Percentiles rank a stretch among this genome's conserved stretches.
Evolutionary conservation across 1,140 invertebrate genomes (phyloP).

Genomic region (Lanistes nyassanus): DNA sequence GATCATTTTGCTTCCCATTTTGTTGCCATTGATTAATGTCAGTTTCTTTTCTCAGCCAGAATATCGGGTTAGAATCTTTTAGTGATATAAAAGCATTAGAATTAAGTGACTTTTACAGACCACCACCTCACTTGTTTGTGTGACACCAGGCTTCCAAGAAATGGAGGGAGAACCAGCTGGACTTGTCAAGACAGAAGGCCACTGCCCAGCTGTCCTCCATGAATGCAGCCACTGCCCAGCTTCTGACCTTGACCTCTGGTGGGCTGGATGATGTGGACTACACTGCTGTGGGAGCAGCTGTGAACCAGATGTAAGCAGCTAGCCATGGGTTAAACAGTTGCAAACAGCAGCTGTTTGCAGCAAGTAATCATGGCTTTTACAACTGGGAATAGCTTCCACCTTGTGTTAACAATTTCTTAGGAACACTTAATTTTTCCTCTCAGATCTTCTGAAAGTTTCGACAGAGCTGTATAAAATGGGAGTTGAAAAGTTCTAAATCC

Average conservation of each 20-base stretch:
- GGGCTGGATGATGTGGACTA: conserved; percentile 79
- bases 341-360: neutral
- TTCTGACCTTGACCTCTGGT: conserved; percentile 93
- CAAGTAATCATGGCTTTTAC: neutral
- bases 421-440: too few relatives aligned
- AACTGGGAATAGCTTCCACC: neutral
- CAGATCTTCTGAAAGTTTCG: too few relatives aligned
- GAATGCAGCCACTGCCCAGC: conserved; percentile 98
- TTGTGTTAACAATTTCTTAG: too few relatives aligned
- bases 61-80: too few relatives aligned
- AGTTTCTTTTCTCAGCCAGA: too few relatives aligned
- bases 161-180: conserved; percentile 88
- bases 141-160: conserved; percentile 78
- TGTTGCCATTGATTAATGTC: too few relatives aligned
- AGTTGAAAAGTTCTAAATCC: too few relatives aligned
- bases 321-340: too few relatives aligned
- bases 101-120: too few relatives aligned
- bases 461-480: too few relatives aligned
- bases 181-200: conserved; percentile 95
- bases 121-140: neutral
- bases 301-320: conserved; percentile 85
- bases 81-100: too few relatives aligned
- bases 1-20: too few relatives aligned
- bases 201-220: conserved; percentile 97
- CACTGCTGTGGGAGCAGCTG: conserved; percentile 94